Evolutionary conservation across 2,113 vertebrate genomes (phyloP).

Genomic region (Scatophagus argus): DNA sequence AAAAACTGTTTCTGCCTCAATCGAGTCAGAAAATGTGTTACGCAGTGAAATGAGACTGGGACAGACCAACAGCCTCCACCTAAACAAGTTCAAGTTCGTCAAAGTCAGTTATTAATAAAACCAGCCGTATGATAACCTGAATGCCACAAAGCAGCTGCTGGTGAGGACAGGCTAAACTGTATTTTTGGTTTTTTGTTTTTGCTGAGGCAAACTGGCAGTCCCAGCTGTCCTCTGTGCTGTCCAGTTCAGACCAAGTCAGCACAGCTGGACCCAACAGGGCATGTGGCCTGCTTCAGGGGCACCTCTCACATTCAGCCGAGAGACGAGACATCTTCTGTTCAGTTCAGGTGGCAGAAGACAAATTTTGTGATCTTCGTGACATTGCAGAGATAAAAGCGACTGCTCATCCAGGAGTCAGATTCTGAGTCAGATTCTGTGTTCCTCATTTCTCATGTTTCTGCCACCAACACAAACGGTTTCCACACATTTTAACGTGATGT

Average conservation of each 20-base stretch:
- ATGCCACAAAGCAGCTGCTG: too few species aligned
- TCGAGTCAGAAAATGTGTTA: not conserved
- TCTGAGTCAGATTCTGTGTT: too few species aligned
- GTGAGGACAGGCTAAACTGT: not conserved
- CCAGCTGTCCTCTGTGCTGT: not conserved
- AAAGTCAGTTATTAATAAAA: too few species aligned
- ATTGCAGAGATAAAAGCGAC: not conserved
- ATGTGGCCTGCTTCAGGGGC: constrained; percentile 13
- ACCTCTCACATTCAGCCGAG: not conserved
- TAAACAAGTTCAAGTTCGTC: too few species aligned
- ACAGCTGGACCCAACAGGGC: not conserved
- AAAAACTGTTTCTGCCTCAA: not conserved
- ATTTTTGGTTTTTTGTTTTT: too few species aligned
- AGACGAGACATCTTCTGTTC: not conserved
- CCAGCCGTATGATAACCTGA: too few species aligned
- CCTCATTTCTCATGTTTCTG: not conserved
- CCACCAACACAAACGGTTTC: not conserved
- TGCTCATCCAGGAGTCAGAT: not conserved
- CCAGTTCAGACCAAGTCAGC: not conserved
- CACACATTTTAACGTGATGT: not conserved
- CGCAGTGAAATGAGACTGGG: too few species aligned
- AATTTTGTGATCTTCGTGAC: not conserved
- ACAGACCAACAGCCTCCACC: too few species aligned
- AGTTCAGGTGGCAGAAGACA: too few species aligned
- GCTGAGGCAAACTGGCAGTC: not conserved